Evolutionary conservation across 2,113 vertebrate genomes (phyloP), one percentile per base, ranked within the genome.

Genomic region (Melanocharis versteri): DNA sequence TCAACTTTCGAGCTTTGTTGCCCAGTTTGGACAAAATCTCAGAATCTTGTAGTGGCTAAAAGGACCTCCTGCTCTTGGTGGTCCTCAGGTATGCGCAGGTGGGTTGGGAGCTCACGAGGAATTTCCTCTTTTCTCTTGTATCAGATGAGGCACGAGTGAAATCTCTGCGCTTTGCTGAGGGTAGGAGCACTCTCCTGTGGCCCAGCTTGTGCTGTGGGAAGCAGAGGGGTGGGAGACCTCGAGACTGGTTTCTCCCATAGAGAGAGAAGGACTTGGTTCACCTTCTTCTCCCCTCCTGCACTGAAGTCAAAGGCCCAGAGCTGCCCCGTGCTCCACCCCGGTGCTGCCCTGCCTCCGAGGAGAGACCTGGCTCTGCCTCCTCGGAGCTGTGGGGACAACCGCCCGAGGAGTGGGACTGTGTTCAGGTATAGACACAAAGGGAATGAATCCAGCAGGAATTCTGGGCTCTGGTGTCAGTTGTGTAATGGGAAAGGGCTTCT

Each of bases 251-350:
- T 87, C 26, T 89, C 23, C 72, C 24, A 33, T 30, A 53, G 21
- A 33, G 14, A 87, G 16, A 31, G 19, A 35, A 89, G 70, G 50
- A 68, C 50, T 57, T 47, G 21, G n/a, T 69, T 81, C 69, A 58
- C 50, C 50, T 10, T 11, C 37, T 42, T 86, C 60, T 81, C 27
- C 37, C 23, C 40, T 85, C 45, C 68, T 85, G 50, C 33, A 2
- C 37, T 57, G 61, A 69, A 28, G 18, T 22, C 69, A 30, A 50
- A 60, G 50, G 58, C 22, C 42, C 68, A 33, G 30, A 44, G 76
- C 30, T 91, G 42, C 30, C 66, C 54, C 20, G 9, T 1, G 1
- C 44, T 40, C 64, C 7, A 0, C 60, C 17, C 56, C 0, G 0
- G 60, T 21, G 53, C 53, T n/a, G 69, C 72, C 33, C 33, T 70